Evolutionary conservation across 2,113 vertebrate species (phyloP).

Genomic region (Casuarius casuarius): DNA sequence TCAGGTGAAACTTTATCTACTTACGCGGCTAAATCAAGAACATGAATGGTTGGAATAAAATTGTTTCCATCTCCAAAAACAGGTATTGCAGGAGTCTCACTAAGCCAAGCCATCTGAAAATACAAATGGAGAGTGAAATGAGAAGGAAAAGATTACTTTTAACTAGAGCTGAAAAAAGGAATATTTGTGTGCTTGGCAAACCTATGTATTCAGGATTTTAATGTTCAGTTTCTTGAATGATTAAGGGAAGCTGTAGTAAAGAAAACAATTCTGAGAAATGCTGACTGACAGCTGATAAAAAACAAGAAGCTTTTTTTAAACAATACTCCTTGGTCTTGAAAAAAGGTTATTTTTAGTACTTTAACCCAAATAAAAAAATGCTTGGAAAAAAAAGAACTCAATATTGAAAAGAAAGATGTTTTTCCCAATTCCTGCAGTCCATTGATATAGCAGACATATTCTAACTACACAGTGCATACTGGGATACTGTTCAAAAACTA

Average conservation of each 20-base stretch:
- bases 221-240: not conserved
- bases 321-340: not conserved
- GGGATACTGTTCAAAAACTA: not conserved
- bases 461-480: not conserved
- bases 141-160: not conserved
- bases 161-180: not conserved
- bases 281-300: not conserved
- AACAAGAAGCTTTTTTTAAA: not conserved
- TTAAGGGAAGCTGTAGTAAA: not conserved
- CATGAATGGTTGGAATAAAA: constrained; percentile 87
- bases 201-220: not conserved
- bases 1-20: not conserved
- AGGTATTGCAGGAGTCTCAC: constrained; percentile 77
- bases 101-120: constrained; percentile 85
- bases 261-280: not conserved
- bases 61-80: constrained; percentile 89
- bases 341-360: not conserved
- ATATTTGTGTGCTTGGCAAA: not conserved
- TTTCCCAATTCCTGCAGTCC: not conserved
- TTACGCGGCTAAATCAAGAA: constrained; percentile 89
- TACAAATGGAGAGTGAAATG: not conserved
- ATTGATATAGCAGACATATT: not conserved
- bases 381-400: not conserved
- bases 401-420: not conserved
- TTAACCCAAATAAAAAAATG: not conserved